Percentiles rank a stretch among this genome's conserved stretches.
phyloP scores from a whole-genome alignment of 2,797 vertebrate species.

The Enteromius anoplus region DNA sequence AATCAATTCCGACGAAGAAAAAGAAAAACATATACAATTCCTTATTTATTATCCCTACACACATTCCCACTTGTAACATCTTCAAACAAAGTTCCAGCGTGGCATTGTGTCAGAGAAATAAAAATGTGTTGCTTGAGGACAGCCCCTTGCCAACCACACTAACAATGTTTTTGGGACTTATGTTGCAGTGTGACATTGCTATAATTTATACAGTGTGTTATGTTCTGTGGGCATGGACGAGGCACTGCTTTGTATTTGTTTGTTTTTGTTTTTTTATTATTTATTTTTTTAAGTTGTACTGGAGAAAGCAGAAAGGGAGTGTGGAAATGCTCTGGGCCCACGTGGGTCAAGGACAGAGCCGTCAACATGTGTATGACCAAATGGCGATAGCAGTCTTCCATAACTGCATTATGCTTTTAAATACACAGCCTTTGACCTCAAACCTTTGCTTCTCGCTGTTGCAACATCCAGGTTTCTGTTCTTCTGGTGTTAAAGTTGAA shows the following conservation, averaged over 20 bases:
- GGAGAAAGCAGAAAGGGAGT: conserved; percentile 22
- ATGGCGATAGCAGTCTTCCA: conserved; percentile 29
- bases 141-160: conserved; percentile 32
- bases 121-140: conserved; percentile 33
- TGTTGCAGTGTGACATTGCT: conserved; percentile 26
- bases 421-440: conserved; percentile 25
- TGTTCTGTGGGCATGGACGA: conserved; percentile 32
- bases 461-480: not conserved
- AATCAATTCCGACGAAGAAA: not conserved
- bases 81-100: conserved; percentile 36
- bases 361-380: conserved; percentile 41
- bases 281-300: conserved; percentile 35
- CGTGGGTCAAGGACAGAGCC: conserved; percentile 45
- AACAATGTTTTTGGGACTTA: conserved; percentile 51
- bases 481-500: not conserved
- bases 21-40: not conserved
- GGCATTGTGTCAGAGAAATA: conserved; percentile 33
- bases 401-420: conserved; percentile 19
- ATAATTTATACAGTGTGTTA: conserved; percentile 41
- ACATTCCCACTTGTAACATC: conserved; percentile 8
- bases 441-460: conserved; percentile 9
- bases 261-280: conserved; percentile 14
- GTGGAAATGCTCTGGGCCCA: conserved; percentile 21
- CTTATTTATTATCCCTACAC: conserved; percentile 8
- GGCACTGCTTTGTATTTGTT: conserved; percentile 31